Percentiles rank a stretch among this genome's conserved stretches.
Conservation (phyloP, 2,888 invertebrate species). For the Lepidocyrtoides sp. region DNA sequence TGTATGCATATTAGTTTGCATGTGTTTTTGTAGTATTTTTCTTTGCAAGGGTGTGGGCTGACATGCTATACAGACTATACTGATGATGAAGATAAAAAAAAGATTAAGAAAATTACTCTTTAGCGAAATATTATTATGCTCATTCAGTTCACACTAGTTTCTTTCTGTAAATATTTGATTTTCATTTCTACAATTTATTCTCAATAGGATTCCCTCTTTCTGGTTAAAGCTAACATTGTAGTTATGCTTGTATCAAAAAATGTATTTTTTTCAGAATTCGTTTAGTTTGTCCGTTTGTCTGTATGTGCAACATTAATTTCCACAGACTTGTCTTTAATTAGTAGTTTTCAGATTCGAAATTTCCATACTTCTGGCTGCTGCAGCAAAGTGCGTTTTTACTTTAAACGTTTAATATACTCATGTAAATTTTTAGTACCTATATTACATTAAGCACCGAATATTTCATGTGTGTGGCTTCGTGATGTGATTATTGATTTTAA, state of each 20-base stretch:
- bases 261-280: no score
- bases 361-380: background rate
- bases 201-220: conserved; percentile 6
- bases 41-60: conserved; percentile 19
- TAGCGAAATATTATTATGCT: no score
- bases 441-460: background rate
- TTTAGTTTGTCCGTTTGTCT: no score
- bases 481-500: conserved; percentile 34
- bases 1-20: background rate
- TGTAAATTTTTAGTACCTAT: background rate
- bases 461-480: background rate
- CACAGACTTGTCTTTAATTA: no score
- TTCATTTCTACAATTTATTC: background rate
- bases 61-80: no score
- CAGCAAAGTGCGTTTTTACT: conserved; percentile 3
- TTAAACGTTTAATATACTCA: background rate
- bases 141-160: background rate
- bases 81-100: background rate
- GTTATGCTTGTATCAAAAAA: no score
- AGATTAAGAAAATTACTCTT: background rate
- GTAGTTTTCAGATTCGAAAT: no score
- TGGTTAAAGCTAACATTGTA: background rate
- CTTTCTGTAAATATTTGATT: conserved; percentile 24
- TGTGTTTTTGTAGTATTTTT: background rate
- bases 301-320: no score